phyloP scores from a whole-genome alignment of 2,113 vertebrate species.

The Anseranas semipalmata region DNA sequence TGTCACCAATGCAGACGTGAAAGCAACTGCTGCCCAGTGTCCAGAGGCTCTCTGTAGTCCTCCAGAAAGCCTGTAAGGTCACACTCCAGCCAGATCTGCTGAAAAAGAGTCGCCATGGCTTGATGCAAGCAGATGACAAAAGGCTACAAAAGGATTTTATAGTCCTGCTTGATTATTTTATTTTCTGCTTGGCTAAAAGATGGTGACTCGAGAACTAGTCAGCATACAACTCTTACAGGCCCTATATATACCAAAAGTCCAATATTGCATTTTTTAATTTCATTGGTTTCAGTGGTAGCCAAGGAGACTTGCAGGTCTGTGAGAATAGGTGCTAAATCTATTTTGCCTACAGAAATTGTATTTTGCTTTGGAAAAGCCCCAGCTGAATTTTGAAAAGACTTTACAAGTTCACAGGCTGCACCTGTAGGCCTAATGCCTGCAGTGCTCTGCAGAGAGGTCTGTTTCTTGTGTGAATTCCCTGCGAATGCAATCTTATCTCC shows the following conservation, averaged over 20 bases:
- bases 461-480: slow-evolving; percentile 17
- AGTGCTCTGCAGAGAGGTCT: not conserved
- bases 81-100: not conserved
- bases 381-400: slow-evolving; percentile 42
- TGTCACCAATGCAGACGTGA: not conserved
- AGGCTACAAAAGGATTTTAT: not conserved
- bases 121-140: not conserved
- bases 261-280: not conserved
- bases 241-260: not conserved
- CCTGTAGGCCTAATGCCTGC: slow-evolving; percentile 7
- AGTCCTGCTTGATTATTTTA: not conserved
- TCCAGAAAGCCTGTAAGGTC: not conserved
- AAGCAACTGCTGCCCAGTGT: not conserved
- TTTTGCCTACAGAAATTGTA: slow-evolving; percentile 35
- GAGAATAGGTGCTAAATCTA: not conserved
- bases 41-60: not conserved
- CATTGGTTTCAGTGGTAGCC: not conserved
- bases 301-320: not conserved
- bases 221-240: not conserved
- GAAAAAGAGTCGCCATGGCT: not conserved
- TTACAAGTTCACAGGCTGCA: slow-evolving; percentile 50
- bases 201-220: not conserved
- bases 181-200: not conserved
- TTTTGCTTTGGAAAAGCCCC: slow-evolving; percentile 41
- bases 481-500: not conserved